Base-by-base conservation (phyloP, 2,797 vertebrate species). In the Dallia pectoralis region DNA sequence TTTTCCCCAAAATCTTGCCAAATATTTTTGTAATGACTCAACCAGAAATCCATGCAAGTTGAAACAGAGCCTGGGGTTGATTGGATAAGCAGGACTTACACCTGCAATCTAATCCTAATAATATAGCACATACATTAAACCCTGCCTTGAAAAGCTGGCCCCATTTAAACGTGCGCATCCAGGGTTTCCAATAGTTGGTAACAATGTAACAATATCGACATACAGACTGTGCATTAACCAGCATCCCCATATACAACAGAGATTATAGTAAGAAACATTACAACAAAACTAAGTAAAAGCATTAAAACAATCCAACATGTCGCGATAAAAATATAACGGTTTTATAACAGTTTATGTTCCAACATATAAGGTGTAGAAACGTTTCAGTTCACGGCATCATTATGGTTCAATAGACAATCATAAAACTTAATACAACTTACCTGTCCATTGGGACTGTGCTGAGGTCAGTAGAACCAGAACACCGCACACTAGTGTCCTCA, bases 391-490 rank as follows among this genome's bases (percentile, higher is more conserved):
- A 51, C 19, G 49, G 49, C 5, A n/a, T 25, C n/a, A 59, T 4
- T 8, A 59, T 59, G 25, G 61, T 7, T 63, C 29, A 15, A 19
- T 19, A 14, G 53, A 59, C 59, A 69, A 49, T 51, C 1, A 29
- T 16, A 30, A 19, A 61, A 74, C 9, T 19, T 2, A 27, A 18
- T 56, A 22, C 1, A 72, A n/a, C 91, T 88, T 89, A 94, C 93
- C 93, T 92, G 87, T 65, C 87, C 88, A 80, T 19, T 88, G 93
- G 73, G 91, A 65, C 53, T 86, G 88, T 36, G 78, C 82, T 0
- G 84, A 79, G 14, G 78, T 44, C 70, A 84, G 67, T 0, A 90
- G 80, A 11, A 92, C 0, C 0, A 93, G 81, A 74, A 91, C 65
- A 81, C 90, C 89, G 81, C 86, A 87, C 44, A 90, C 74, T 16